These are phyloP conservation scores for Bactericera cockerelli DNA, from an alignment of 1,140 invertebrate genomes.

Conservation along the genomic window DNA sequence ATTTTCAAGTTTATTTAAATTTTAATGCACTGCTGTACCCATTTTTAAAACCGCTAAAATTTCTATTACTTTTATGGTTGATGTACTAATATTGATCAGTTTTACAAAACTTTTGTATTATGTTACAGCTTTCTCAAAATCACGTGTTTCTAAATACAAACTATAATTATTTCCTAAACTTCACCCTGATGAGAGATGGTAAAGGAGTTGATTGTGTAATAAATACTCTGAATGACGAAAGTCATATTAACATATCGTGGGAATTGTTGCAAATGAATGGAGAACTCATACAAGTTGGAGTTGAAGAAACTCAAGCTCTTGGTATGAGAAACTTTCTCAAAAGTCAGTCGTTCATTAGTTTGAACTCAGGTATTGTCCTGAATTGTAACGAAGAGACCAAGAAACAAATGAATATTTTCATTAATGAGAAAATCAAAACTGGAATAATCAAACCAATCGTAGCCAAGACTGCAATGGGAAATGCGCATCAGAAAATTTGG, in stretches of 20 bases:
- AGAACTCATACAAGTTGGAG: constrained; percentile 1
- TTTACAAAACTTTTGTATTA: no score
- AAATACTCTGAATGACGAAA: background rate
- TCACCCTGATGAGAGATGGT: no score
- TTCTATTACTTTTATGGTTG: no score
- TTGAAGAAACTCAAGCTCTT: background rate
- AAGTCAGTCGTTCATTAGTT: constrained; percentile 1
- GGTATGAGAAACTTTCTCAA: background rate
- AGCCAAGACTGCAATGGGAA: background rate
- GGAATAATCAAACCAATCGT: background rate
- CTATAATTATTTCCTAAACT: no score
- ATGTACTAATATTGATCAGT: no score
- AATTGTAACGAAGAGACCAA: background rate
- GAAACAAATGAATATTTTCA: background rate
- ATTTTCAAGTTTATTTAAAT: no score
- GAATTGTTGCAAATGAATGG: background rate
- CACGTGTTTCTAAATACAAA: no score
- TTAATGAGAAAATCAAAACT: background rate
- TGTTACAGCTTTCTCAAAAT: no score
- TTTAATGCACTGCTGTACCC: no score
- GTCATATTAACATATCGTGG: background rate
- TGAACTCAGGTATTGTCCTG: background rate
- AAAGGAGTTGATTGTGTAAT: background rate
- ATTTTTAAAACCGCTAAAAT: no score
- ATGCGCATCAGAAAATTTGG: background rate